A percentile compares a stretch with the other conserved stretches of the same genome.
These are phyloP conservation scores for Drosophila paramelanica DNA, from an alignment of 2,888 invertebrate species.

Conservation along the genomic window DNA sequence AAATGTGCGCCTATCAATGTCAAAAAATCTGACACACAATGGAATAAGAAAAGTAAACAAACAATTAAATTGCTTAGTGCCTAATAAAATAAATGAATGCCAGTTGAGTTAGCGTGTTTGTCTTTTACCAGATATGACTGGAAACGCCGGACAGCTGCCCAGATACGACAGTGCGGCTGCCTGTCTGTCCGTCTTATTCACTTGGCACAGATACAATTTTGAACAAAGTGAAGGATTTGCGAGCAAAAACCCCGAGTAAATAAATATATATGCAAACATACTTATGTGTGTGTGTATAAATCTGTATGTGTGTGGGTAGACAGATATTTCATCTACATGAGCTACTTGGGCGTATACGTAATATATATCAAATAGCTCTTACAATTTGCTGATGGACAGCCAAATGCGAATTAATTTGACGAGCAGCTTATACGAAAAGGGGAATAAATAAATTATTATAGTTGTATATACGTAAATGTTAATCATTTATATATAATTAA, in stretches of 20 bases:
- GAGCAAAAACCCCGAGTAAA: conserved; percentile 29
- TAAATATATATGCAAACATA: conserved; percentile 1
- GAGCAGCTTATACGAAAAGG: conserved; percentile 4
- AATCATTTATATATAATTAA: no score
- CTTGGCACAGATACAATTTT: conserved; percentile 56
- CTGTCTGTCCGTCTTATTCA: background rate
- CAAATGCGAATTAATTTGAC: conserved; percentile 47
- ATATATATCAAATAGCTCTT: conserved; percentile 48
- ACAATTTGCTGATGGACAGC: conserved; percentile 33
- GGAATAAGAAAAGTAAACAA: conserved; percentile 75
- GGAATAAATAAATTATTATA: background rate
- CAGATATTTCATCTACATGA: conserved; percentile 7
- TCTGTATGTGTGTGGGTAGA: background rate
- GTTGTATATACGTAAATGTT: background rate
- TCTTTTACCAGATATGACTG: conserved; percentile 60
- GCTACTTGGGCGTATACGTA: conserved; percentile 62
- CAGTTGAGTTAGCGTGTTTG: conserved; percentile 54
- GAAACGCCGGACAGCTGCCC: conserved; percentile 52
- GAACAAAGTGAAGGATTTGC: conserved; percentile 45
- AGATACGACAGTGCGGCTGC: conserved; percentile 26
- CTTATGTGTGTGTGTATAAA: background rate
- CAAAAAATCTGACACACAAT: conserved; percentile 78
- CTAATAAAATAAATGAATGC: conserved; percentile 77
- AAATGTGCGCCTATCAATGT: conserved; percentile 79
- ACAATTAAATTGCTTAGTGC: conserved; percentile 78